phyloP scores from a whole-genome alignment of 1,140 invertebrate genomes.

The Thereuonema tuberculata region DNA sequence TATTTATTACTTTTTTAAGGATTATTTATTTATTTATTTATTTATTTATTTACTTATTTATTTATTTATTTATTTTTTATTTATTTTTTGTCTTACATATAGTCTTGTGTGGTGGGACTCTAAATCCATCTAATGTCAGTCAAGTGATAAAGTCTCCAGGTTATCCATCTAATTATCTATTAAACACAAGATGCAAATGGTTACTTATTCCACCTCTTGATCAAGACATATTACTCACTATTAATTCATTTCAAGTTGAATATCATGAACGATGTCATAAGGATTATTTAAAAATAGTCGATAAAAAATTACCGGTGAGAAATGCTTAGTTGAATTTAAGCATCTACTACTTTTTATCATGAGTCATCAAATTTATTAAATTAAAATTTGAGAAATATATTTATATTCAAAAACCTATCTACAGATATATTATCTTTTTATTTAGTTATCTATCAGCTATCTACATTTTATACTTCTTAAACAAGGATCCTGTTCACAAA shows the following conservation, averaged over 20 bases:
- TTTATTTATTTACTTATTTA: slow-evolving; percentile 4
- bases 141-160: slow-evolving; percentile 41
- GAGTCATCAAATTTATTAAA: not conserved
- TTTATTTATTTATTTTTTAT: no score
- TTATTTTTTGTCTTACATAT: not conserved
- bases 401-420: no score
- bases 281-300: slow-evolving; percentile 28
- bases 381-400: not conserved
- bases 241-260: slow-evolving; percentile 42
- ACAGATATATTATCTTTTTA: no score
- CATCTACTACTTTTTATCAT: not conserved
- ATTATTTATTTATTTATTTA: not conserved
- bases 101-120: slow-evolving; percentile 28
- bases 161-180: slow-evolving; percentile 42
- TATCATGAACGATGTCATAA: slow-evolving; percentile 29
- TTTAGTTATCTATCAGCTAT: no score
- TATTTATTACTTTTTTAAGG: no score
- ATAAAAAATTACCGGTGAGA: no score
- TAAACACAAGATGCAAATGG: slow-evolving; percentile 44
- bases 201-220: slow-evolving; percentile 19
- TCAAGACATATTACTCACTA: slow-evolving; percentile 36
- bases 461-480: no score
- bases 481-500: no score
- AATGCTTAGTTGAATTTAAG: not conserved
- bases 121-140: slow-evolving; percentile 28